These are phyloP conservation scores for Boloria selene DNA, from an alignment of 2,888 invertebrate species.

Conservation along the genomic window DNA sequence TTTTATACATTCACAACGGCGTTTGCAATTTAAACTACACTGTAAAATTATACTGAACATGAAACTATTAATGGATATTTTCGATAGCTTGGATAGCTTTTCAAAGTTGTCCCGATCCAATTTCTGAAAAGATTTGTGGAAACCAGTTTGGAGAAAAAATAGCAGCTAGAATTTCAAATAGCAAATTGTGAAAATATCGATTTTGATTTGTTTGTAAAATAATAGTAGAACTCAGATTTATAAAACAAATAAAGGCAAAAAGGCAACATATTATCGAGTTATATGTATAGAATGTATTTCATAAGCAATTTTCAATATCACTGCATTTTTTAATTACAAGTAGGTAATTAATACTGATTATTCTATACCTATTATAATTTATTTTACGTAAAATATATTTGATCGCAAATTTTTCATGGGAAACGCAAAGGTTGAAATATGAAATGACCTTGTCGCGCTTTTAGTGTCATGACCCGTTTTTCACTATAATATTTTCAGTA, in stretches of 20 bases:
- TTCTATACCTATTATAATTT: too few species aligned
- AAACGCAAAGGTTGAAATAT: conserved; percentile 25
- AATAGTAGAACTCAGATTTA: background rate
- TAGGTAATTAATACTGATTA: too few species aligned
- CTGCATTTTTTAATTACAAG: background rate
- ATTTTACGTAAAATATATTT: background rate
- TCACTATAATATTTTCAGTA: too few species aligned
- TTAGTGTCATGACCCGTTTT: conserved; percentile 36
- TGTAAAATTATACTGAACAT: conserved; percentile 25
- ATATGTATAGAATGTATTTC: background rate
- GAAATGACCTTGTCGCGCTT: conserved; percentile 30
- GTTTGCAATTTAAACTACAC: conserved; percentile 8
- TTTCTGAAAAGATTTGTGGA: conserved; percentile 31
- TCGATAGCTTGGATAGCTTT: conserved; percentile 29
- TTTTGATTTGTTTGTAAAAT: conserved; percentile 14
- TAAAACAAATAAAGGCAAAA: background rate
- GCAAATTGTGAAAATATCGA: conserved; percentile 23
- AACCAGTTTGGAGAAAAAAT: conserved; percentile 27
- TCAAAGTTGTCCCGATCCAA: conserved; percentile 23
- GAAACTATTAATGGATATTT: conserved; percentile 29
- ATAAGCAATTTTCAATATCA: background rate
- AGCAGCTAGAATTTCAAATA: conserved; percentile 25
- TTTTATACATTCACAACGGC: background rate
- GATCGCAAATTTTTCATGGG: conserved; percentile 10
- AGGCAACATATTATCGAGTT: too few species aligned